These are phyloP conservation scores for Cynaeus angustus DNA, from an alignment of 2,888 invertebrate genomes.

Conservation along the genomic window DNA sequence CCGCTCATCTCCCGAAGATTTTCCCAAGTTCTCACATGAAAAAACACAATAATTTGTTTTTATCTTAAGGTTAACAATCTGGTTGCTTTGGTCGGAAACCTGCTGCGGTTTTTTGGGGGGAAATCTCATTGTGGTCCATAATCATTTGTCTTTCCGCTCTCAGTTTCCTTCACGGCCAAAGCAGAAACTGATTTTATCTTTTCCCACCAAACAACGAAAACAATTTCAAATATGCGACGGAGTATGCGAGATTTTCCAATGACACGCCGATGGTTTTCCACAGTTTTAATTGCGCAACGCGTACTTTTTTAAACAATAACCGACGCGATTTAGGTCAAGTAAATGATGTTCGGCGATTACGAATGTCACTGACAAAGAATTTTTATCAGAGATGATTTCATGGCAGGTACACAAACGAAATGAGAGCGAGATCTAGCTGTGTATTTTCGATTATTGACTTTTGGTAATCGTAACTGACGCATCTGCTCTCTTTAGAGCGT, in stretches of 20 bases:
- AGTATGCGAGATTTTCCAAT: conserved; percentile 42
- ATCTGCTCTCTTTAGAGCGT: neutral
- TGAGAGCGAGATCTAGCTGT: conserved; percentile 38
- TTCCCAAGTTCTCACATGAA: conserved; percentile 48
- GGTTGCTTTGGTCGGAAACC: conserved; percentile 60
- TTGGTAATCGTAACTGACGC: conserved; percentile 51
- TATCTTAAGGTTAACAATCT: conserved; percentile 56
- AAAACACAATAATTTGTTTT: conserved; percentile 50
- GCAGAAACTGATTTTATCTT: conserved; percentile 12
- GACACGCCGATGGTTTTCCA: conserved; percentile 54
- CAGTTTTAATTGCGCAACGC: conserved; percentile 59
- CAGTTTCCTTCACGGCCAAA: conserved; percentile 46
- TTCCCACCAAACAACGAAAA: conserved; percentile 25
- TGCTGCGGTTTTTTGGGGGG: conserved; percentile 61
- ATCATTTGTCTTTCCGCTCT: conserved; percentile 60
- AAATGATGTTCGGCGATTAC: conserved; percentile 60
- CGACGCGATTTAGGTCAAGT: conserved; percentile 63
- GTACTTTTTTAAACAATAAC: conserved; percentile 60
- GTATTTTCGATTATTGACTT: conserved; percentile 55
- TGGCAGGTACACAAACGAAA: conserved; percentile 57
- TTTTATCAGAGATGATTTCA: conserved; percentile 61
- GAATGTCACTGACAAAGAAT: conserved; percentile 60
- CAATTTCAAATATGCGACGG: neutral
- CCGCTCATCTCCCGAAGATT: no score
- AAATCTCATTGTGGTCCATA: conserved; percentile 64